Conservation (phyloP, 2,888 invertebrate species). For the Cosmorhoe ocellata region DNA sequence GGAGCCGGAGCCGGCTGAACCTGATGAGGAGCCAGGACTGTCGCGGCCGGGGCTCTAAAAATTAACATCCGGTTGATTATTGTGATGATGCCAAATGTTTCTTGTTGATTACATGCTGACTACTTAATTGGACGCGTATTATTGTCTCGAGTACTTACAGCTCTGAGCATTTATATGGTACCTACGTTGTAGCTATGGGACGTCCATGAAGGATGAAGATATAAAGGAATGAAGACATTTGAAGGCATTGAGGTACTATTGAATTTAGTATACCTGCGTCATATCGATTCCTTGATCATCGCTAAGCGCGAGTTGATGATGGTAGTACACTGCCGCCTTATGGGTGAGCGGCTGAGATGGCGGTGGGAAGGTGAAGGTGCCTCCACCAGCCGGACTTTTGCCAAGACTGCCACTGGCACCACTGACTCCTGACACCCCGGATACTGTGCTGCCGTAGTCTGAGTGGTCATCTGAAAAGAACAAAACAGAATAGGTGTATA, state of each 20-base stretch:
- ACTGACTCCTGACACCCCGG: conserved; percentile 79
- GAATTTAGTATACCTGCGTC: conserved; percentile 84
- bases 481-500: too few species aligned
- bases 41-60: conserved; percentile 94
- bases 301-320: conserved; percentile 90
- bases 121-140: too few species aligned
- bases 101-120: too few species aligned
- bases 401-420: conserved; percentile 84
- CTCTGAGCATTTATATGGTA: too few species aligned
- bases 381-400: conserved; percentile 84
- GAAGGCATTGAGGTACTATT: too few species aligned
- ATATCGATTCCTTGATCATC: conserved; percentile 95
- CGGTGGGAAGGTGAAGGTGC: conserved; percentile 89
- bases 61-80: too few species aligned
- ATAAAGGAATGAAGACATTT: too few species aligned
- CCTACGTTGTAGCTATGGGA: too few species aligned
- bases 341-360: conserved; percentile 87
- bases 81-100: too few species aligned
- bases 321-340: conserved; percentile 90
- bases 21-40: conserved; percentile 94
- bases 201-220: too few species aligned
- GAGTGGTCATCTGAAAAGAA: conserved; percentile 84
- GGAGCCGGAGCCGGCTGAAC: conserved; percentile 93
- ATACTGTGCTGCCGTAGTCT: conserved; percentile 85
- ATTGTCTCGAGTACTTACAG: too few species aligned